Percentiles rank a stretch among this genome's conserved stretches.
These are phyloP conservation scores for Eulemur coronatus DNA, from an alignment of 2,797 vertebrate genomes.

Conservation along the genomic window DNA sequence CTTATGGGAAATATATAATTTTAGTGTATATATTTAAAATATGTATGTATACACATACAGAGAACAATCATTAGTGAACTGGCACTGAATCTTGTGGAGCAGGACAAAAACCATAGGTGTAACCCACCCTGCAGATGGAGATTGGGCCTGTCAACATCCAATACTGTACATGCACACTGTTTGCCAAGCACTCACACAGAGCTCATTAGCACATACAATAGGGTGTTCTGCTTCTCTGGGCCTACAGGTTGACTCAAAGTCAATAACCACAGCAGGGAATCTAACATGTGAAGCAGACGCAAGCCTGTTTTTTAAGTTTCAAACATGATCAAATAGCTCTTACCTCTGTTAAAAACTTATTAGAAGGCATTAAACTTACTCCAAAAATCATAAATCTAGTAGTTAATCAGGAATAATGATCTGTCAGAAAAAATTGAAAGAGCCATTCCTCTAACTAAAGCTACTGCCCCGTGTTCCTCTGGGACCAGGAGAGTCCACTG, in stretches of 20 bases:
- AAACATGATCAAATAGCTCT: constrained; percentile 27
- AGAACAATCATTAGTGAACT: not conserved
- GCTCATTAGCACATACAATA: not conserved
- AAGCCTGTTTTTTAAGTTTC: not conserved
- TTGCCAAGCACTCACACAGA: not conserved
- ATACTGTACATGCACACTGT: not conserved
- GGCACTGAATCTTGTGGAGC: not conserved
- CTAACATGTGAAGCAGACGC: not conserved
- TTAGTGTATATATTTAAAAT: not conserved
- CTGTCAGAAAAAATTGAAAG: constrained; percentile 36
- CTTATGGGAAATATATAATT: not conserved
- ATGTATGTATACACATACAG: not conserved
- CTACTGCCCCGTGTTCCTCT: not conserved
- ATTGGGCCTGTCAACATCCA: not conserved
- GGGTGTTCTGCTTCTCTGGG: not conserved
- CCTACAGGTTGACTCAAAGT: not conserved
- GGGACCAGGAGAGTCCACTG: not conserved
- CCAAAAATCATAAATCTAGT: constrained; percentile 45
- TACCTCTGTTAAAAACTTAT: constrained; percentile 40
- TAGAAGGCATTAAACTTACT: constrained; percentile 48
- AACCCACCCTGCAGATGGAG: not conserved
- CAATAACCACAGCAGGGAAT: not conserved
- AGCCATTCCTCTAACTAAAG: constrained; percentile 29
- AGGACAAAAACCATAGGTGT: not conserved
- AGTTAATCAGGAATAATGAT: constrained; percentile 61